These are phyloP conservation scores for Coreius guichenoti DNA, from an alignment of 2,797 vertebrate genomes.

Conservation along the genomic window DNA sequence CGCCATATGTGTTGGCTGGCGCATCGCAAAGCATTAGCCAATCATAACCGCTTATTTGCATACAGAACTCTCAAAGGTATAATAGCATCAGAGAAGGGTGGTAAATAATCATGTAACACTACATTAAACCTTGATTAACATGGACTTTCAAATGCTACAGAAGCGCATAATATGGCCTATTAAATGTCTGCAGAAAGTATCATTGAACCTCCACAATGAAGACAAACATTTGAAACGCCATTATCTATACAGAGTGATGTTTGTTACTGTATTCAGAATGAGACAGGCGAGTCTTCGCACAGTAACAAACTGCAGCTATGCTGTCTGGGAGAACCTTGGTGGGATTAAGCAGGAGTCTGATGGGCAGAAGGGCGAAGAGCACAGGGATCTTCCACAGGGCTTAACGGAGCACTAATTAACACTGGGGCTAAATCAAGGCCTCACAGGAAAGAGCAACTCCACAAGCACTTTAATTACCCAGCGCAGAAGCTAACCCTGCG, in stretches of 20 bases:
- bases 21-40: background rate
- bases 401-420: slow-evolving; percentile 50
- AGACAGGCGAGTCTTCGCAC: background rate
- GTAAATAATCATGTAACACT: background rate
- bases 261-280: slow-evolving; percentile 14
- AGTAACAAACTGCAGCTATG: slow-evolving; percentile 26
- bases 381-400: slow-evolving; percentile 44
- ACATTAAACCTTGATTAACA: slow-evolving; percentile 18
- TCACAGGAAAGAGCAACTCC: slow-evolving; percentile 48
- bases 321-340: slow-evolving; percentile 46
- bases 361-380: slow-evolving; percentile 39
- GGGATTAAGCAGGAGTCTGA: slow-evolving; percentile 43
- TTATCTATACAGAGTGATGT: background rate
- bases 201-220: background rate
- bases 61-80: background rate
- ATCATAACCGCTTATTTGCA: background rate
- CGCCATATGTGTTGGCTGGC: background rate
- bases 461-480: slow-evolving; percentile 45
- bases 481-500: slow-evolving; percentile 25
- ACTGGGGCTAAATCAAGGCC: slow-evolving; percentile 53
- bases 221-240: background rate
- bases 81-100: background rate
- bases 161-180: background rate
- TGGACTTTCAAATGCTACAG: background rate
- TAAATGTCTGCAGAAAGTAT: background rate